Evolutionary conservation across 1,140 invertebrate genomes (phyloP), one percentile per base, ranked within the genome.

Genomic region (Sitophilus oryzae): DNA sequence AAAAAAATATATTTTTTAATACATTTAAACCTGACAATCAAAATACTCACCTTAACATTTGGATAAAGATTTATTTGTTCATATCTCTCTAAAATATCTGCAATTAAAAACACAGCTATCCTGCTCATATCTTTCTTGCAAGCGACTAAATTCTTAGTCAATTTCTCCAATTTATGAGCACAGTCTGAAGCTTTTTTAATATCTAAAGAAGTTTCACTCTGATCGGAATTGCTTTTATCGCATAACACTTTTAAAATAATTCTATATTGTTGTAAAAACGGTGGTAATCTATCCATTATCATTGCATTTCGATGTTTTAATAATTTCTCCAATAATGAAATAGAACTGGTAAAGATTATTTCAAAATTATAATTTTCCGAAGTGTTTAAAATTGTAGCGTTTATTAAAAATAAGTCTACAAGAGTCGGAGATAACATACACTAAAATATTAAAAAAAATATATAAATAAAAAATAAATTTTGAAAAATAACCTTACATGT

Each of bases 51-150:
- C 58, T 69, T 66, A 19, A 69, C 59, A 36, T 64, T 59, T 4
- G 66, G 52, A 56, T 60, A 59, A 38, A 70, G 50, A 11, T 56
- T 59, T 37, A 60, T 48, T 15, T 46, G 44, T 50, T 70, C 68
- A 47, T 65, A 70, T 41, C 62, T 49, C 22, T 60, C 43, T 40
- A 70, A 60, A 59, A 69, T 64, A 61, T 70, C 67, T 3, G 65
- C 62, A 41, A 70, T 66, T 40, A 68, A 59, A 61, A 67, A 68
- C 37, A 58, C 51, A 3, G 63, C 54, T 42, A 70, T 66, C 46
- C 68, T 60, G 3, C 58, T 41, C 48, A 71, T 62, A 53, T 70
- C 59, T 48, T 60, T 66, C 42, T 61, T 63, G 45, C 48, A 56
- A 25, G 41, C 22, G 1, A 61, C 58, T 34, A 70, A 46, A 44